Conservation (phyloP, 2,797 vertebrate genomes). For the Taenioides sp. region DNA sequence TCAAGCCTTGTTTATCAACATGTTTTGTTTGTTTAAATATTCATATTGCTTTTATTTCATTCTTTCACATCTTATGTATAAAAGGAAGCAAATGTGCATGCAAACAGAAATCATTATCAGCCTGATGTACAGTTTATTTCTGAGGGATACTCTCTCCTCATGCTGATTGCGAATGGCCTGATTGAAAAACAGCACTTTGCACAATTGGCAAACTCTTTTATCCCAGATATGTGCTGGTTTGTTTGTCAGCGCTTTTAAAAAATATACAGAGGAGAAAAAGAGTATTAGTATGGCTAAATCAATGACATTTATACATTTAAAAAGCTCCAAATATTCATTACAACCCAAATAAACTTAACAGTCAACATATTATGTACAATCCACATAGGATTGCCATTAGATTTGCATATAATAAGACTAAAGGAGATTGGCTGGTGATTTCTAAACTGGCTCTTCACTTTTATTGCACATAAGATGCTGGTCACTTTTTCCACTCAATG, state of each 20-base stretch:
- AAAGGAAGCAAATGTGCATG: conserved; percentile 82
- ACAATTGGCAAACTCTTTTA: conserved; percentile 53
- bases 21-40: conserved; percentile 89
- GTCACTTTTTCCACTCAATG: conserved; percentile 33
- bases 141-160: conserved; percentile 73
- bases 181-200: conserved; percentile 76
- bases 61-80: conserved; percentile 87
- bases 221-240: conserved; percentile 41
- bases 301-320: conserved; percentile 27
- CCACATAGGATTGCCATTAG: conserved; percentile 48
- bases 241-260: conserved; percentile 30
- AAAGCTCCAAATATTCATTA: conserved; percentile 29
- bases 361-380: conserved; percentile 14
- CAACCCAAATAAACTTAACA: neutral
- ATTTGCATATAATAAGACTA: conserved; percentile 32
- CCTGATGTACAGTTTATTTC: conserved; percentile 82
- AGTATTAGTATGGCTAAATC: conserved; percentile 13
- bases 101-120: conserved; percentile 83
- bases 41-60: conserved; percentile 86
- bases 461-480: conserved; percentile 47
- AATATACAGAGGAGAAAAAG: conserved; percentile 22
- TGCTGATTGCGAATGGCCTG: conserved; percentile 82
- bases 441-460: conserved; percentile 41
- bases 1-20: conserved; percentile 87
- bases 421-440: conserved; percentile 7